phyloP scores from a whole-genome alignment of 2,888 invertebrate genomes.

The Drosophila nigricruria region DNA sequence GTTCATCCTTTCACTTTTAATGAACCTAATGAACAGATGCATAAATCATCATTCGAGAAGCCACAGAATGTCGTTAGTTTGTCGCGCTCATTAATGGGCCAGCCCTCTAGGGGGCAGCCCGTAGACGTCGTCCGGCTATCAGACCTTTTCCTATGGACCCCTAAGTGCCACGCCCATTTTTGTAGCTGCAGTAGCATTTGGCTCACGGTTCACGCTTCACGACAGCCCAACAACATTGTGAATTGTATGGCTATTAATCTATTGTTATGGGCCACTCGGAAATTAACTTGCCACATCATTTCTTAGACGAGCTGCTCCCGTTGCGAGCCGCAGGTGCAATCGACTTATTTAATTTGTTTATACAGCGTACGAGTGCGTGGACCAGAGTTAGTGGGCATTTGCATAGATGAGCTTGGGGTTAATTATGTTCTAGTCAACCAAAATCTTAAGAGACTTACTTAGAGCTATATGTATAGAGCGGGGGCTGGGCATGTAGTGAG shows the following conservation, averaged over 20 bases:
- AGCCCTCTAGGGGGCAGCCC: conserved; percentile 20
- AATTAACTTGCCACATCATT: conserved; percentile 80
- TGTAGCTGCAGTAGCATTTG: conserved; percentile 32
- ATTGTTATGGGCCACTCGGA: conserved; percentile 59
- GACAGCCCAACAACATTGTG: conserved; percentile 47
- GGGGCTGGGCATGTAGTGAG: not conserved
- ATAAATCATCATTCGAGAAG: conserved; percentile 72
- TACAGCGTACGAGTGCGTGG: not conserved
- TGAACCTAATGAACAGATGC: conserved; percentile 74
- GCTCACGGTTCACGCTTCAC: conserved; percentile 47
- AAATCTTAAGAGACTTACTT: not conserved
- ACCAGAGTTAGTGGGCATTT: not conserved
- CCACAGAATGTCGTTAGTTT: conserved; percentile 71
- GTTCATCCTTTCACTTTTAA: conserved; percentile 79
- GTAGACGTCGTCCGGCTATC: conserved; percentile 3
- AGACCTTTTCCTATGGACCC: conserved; percentile 7
- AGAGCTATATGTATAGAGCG: not conserved
- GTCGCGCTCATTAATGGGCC: conserved; percentile 74
- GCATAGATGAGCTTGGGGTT: not conserved
- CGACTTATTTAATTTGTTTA: conserved; percentile 10
- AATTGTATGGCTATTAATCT: conserved; percentile 66
- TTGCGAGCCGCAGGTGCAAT: conserved; percentile 50
- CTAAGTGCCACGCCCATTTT: conserved; percentile 21
- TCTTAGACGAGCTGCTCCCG: conserved; percentile 51
- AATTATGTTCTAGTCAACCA: not conserved